phyloP scores from a whole-genome alignment of 2,113 vertebrate genomes.

The Chamaea fasciata region DNA sequence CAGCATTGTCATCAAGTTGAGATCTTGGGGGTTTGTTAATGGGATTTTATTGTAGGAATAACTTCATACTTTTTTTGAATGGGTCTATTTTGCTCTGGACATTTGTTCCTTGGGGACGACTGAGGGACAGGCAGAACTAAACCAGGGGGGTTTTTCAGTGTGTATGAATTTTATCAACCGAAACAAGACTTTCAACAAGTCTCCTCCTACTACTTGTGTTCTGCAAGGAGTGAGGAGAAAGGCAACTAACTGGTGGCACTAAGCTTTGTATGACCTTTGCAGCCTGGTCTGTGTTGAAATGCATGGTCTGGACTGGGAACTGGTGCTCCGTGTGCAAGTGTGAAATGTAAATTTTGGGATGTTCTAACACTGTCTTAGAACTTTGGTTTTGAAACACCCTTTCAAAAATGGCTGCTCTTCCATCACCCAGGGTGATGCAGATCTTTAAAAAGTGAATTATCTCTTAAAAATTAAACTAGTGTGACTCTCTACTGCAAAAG shows the following conservation, averaged over 20 bases:
- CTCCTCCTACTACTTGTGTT: not conserved
- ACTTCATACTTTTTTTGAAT: not conserved
- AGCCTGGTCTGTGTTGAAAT: not conserved
- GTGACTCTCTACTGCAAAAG: not conserved
- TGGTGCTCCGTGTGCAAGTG: accelerated
- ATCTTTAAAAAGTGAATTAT: not conserved
- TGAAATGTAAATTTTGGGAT: not conserved
- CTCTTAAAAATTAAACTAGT: not conserved
- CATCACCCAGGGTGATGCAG: not conserved
- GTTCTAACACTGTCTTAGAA: not conserved
- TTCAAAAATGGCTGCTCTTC: not conserved
- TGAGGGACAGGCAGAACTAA: not conserved
- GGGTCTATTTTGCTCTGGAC: not conserved
- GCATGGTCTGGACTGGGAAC: not conserved
- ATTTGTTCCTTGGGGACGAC: accelerated
- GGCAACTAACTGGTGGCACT: too few relatives aligned
- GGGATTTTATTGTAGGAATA: not conserved
- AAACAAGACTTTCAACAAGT: not conserved
- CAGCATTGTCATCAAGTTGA: accelerated
- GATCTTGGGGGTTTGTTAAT: not conserved
- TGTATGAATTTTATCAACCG: not conserved
- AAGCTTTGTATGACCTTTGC: accelerated
- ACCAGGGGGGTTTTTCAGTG: accelerated
- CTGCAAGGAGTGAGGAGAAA: not conserved
- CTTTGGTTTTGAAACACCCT: not conserved